phyloP scores from a whole-genome alignment of 2,888 invertebrate genomes.

The Lacanobia wlatinum region DNA sequence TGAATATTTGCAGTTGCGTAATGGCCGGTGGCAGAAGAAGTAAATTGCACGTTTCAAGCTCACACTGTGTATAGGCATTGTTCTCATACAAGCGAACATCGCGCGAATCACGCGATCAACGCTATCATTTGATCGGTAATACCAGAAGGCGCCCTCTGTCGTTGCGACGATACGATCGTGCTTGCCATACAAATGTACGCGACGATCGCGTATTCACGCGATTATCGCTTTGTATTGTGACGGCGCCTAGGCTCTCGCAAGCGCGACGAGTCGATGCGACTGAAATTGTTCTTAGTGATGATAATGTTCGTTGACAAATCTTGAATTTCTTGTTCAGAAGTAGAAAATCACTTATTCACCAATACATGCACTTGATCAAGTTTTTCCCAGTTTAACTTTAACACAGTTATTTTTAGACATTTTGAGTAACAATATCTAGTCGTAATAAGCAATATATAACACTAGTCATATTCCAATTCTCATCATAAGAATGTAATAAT shows the following conservation, averaged over 20 bases:
- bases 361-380: background rate
- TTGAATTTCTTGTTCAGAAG: background rate
- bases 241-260: background rate
- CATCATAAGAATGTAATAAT: constrained; percentile 4
- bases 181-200: too few relatives aligned
- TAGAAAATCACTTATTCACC: background rate
- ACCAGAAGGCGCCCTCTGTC: too few relatives aligned
- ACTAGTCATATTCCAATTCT: background rate
- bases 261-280: too few relatives aligned
- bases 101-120: too few relatives aligned
- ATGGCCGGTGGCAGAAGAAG: constrained; percentile 48
- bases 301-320: background rate
- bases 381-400: background rate
- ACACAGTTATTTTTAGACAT: background rate
- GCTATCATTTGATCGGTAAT: too few relatives aligned
- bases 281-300: too few relatives aligned
- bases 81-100: background rate
- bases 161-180: background rate
- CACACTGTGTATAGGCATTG: background rate
- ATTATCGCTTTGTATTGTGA: background rate
- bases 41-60: background rate
- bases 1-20: constrained; percentile 45
- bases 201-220: background rate
- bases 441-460: constrained; percentile 5
- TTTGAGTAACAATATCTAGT: constrained; percentile 8